Conservation (phyloP, 2,797 vertebrate genomes). For the Alcedo quadribrachys region DNA sequence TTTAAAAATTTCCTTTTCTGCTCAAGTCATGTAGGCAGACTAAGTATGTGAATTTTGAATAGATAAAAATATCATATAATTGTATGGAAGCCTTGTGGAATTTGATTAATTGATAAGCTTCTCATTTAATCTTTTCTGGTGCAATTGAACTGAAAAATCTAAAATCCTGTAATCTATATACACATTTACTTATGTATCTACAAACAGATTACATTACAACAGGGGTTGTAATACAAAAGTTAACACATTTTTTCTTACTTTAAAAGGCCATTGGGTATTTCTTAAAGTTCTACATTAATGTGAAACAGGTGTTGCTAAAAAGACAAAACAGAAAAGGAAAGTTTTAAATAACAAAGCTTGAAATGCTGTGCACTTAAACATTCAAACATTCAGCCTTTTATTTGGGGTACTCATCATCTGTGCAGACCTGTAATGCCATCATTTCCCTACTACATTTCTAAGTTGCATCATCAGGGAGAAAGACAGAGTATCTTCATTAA, state of each 20-base stretch:
- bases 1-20: not conserved
- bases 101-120: not conserved
- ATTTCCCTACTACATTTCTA: not conserved
- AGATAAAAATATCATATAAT: not conserved
- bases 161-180: not conserved
- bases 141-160: not conserved
- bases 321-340: conserved; percentile 1
- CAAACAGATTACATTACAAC: not conserved
- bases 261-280: not conserved
- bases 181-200: not conserved
- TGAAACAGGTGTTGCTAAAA: not conserved
- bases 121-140: not conserved
- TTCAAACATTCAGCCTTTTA: not conserved
- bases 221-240: not conserved
- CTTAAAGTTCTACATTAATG: not conserved
- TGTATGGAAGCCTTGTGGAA: not conserved
- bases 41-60: not conserved
- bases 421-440: not conserved
- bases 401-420: not conserved
- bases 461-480: not conserved
- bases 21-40: not conserved
- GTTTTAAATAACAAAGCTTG: conserved; percentile 22
- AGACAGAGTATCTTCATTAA: not conserved
- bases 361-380: not conserved
- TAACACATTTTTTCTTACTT: conserved; percentile 4